Evolutionary conservation across 64 coral and sea anemone genomes (phyloP), one percentile per base, ranked within the genome.

Genomic region (Acropora yongei): DNA sequence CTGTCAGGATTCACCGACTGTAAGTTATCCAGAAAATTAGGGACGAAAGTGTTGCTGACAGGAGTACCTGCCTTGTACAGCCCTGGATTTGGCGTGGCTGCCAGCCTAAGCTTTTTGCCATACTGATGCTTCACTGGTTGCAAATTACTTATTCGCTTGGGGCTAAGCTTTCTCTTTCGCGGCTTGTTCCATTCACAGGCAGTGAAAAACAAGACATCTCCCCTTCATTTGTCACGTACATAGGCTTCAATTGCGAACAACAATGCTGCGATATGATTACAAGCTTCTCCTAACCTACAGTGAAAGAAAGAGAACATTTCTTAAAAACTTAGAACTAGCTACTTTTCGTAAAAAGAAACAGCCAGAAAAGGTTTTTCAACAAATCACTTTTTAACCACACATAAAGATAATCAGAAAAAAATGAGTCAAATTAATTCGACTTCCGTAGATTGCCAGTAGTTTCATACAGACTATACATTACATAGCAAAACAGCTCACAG

Each of bases 1-100:
- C 78, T 39, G 18, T 80, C 49, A 80, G 51, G 78, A 80, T 80
- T 80, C 49, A 53, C 78, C 57, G 48, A 57, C 19, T 57, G 2
- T 57, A 80, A 40, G n/a, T 57, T 57, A 80, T 80, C 78, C 51
- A 80, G 17, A 80, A 80, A 57, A 55, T 80, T 80, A 6, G 78
- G 78, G n/a, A 78, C 46, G 47, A 49, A 78, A 19, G 76, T n/a
- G 47, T 51, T 18, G 3, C 41, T 44, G 41, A 77, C 41, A 77
- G 42, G 6, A 46, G 75, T 8, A 8, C 41, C 41, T 7, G 41
- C 42, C 42, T 45, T 3, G 75, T 77, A 49, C 42, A 8, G 1
- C 12, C 42, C 75, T 9, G 42, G 41, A 8, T 77, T 77, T 12
- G 75, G 75, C 6, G 16, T 14, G 6, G 42, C 75, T 77, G 75